phyloP scores from a whole-genome alignment of 2,797 vertebrate genomes.

The Spinibarbus caldwelli region DNA sequence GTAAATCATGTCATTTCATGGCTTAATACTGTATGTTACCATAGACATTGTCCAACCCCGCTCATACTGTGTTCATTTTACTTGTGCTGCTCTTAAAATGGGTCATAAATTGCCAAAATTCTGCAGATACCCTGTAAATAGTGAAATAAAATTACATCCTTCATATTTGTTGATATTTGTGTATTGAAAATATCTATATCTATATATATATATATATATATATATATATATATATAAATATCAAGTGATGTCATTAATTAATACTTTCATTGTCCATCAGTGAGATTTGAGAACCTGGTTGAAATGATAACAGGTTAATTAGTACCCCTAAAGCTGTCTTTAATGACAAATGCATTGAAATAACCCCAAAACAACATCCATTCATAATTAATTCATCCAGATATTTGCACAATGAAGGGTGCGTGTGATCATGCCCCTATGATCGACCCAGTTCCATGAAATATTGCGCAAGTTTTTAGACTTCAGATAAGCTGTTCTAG shows the following conservation, averaged over 20 bases:
- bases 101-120: too few relatives aligned
- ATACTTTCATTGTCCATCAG: background rate
- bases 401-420: background rate
- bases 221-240: too few relatives aligned
- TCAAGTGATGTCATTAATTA: background rate
- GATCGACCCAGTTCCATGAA: constrained; percentile 16
- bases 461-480: constrained; percentile 28
- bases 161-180: too few relatives aligned
- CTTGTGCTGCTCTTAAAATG: too few relatives aligned
- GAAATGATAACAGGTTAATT: background rate
- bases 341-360: background rate
- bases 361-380: constrained; percentile 21
- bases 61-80: too few relatives aligned
- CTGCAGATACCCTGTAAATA: too few relatives aligned
- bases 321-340: constrained; percentile 2
- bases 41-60: too few relatives aligned
- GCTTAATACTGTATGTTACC: too few relatives aligned
- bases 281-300: background rate
- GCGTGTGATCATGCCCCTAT: constrained; percentile 4
- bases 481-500: constrained; percentile 20
- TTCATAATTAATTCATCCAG: background rate
- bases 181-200: too few relatives aligned
- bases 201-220: too few relatives aligned
- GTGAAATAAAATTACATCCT: too few relatives aligned
- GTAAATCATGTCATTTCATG: too few relatives aligned